Evolutionary conservation across 2,888 invertebrate genomes (phyloP).

Genomic region (Polydrusus pterygomalis): DNA sequence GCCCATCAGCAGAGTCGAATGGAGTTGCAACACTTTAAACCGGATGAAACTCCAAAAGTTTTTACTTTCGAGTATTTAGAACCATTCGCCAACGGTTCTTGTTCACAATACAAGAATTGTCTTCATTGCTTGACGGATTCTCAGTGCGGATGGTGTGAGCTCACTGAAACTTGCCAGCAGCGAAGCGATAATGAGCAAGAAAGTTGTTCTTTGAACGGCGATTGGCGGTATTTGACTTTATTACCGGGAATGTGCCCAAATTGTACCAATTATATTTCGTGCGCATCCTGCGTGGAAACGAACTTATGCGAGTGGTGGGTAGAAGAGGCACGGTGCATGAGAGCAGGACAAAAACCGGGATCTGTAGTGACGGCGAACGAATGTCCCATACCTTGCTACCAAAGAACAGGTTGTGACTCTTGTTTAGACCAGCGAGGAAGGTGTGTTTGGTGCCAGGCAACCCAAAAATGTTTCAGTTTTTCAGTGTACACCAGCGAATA

Average conservation of each 20-base stretch:
- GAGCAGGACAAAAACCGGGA: slow-evolving; percentile 80
- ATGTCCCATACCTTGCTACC: slow-evolving; percentile 89
- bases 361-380: slow-evolving; percentile 80
- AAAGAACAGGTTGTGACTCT: slow-evolving; percentile 83
- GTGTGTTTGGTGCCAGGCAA: slow-evolving; percentile 97
- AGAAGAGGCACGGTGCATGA: slow-evolving; percentile 89
- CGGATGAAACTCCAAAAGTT: slow-evolving; percentile 82
- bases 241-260: slow-evolving; percentile 89
- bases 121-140: slow-evolving; percentile 91
- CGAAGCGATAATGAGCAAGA: slow-evolving; percentile 80
- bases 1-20: slow-evolving; percentile 83
- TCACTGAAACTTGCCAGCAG: slow-evolving; percentile 81
- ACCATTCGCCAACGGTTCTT: slow-evolving; percentile 88
- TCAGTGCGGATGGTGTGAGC: slow-evolving; percentile 94
- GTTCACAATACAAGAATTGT: slow-evolving; percentile 87
- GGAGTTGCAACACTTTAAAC: slow-evolving; percentile 85
- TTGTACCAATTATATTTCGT: slow-evolving; percentile 92
- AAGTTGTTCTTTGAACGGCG: slow-evolving; percentile 75
- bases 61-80: slow-evolving; percentile 93
- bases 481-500: slow-evolving; percentile 96
- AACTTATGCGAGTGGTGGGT: slow-evolving; percentile 94
- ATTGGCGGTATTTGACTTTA: slow-evolving; percentile 88
- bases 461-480: slow-evolving; percentile 93
- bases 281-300: slow-evolving; percentile 85
- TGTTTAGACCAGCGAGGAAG: slow-evolving; percentile 90